Percentiles rank a stretch among this genome's conserved stretches.
These are phyloP conservation scores for Chaetops frenatus DNA, from an alignment of 2,113 vertebrate genomes.

Conservation along the genomic window DNA sequence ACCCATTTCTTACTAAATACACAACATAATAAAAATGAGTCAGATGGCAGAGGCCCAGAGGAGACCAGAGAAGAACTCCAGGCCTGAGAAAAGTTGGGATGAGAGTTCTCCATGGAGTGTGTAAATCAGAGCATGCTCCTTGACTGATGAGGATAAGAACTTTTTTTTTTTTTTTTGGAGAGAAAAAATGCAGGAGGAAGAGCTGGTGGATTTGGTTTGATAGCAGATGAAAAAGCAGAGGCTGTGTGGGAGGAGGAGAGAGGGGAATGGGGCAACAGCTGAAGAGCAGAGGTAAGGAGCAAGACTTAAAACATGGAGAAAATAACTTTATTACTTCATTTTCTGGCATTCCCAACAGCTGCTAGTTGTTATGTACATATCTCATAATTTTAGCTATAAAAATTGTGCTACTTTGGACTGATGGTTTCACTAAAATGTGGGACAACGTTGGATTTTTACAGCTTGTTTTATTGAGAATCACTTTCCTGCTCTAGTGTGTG, in stretches of 20 bases:
- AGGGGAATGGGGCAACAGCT: conserved; percentile 9
- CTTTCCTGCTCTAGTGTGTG: not conserved
- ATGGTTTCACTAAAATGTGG: not conserved
- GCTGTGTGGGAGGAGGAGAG: conserved; percentile 11
- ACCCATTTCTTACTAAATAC: not conserved
- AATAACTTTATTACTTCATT: not conserved
- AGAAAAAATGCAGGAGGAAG: conserved; percentile 10
- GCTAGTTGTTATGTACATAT: not conserved
- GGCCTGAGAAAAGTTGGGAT: not conserved
- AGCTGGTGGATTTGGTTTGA: not conserved
- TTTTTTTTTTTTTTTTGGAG: not conserved
- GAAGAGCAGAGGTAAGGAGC: conserved; percentile 45
- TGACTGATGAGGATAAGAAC: not conserved
- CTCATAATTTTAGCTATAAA: not conserved
- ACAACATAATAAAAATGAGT: not conserved
- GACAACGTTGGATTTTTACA: not conserved
- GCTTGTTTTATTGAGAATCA: not conserved
- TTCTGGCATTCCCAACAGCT: not conserved
- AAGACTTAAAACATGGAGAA: not conserved
- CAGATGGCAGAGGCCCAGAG: not conserved
- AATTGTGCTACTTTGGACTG: not conserved
- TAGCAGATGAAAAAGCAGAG: conserved; percentile 12
- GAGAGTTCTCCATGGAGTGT: not conserved
- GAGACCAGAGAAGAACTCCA: not conserved
- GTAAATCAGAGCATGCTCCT: conserved; percentile 24